Evolutionary conservation across 2,888 invertebrate genomes (phyloP), one percentile per base, ranked within the genome.

Genomic region (Clistopyga incitator): DNA sequence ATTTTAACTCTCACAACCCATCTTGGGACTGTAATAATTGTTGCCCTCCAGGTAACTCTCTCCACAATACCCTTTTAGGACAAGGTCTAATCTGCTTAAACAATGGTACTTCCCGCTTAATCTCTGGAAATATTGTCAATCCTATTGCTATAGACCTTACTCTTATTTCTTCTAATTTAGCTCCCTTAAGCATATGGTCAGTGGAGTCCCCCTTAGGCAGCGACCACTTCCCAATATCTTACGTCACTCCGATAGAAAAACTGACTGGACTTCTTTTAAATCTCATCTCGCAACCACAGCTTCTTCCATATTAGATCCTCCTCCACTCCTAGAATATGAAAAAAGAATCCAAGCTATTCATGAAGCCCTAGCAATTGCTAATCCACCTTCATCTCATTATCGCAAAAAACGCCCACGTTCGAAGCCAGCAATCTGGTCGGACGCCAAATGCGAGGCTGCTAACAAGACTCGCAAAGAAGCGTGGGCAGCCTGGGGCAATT

Each of bases 61-160:
- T 71, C 0, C 42, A 23, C 18, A 54, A 72, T 1, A 23, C 64
- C 2, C 2, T 59, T 0, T 2, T 64, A 2, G 64, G 64, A 4
- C 15, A 59, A 3, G 20, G 52, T 13, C 13, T 72, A 3, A 3
- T 25, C 4, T 52, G 54, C 15, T 52, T 54, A 34, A 79, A 79
- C n/a, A 15, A 64, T 15, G 78, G 71, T 1, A 71, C 78, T 0
- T 18, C 6, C 2, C 15, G 42, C 52, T n/a, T n/a, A n/a, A n/a
- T n/a, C n/a, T 20, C 61, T 13, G 15, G 29, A 34, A 29, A 50
- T 3, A 65, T 54, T 13, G 6, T 29, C 6, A 50, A 34, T 1
- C 38, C 23, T 42, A 68, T 67, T 23, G 68, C 77, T 3, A 38
- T 77, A 2, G 68, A 77, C 42, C 54, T 77, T 10, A 77, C 77